Evolutionary conservation across 2,888 invertebrate species (phyloP), one percentile per base, ranked within the genome.

Genomic region (Scrobipalpa costella): DNA sequence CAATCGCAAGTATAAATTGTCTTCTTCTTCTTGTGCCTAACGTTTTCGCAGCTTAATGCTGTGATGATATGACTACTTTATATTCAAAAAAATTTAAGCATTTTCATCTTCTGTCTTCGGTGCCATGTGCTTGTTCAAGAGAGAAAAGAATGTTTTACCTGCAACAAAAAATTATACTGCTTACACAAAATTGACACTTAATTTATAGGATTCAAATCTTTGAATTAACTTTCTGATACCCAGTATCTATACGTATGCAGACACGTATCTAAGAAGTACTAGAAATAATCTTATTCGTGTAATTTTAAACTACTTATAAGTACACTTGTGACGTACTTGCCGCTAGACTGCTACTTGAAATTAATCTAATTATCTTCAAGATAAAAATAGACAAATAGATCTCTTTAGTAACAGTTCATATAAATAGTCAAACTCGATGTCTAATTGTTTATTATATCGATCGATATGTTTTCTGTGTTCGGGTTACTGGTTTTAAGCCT

Each of bases 401-500:
- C 59, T 57, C 49, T 59, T 52, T 1, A 21, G 9, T 21, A 21
- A n/a, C 15, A 47, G 19, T 47, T 57, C 47, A 57, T 64, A 64
- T 64, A 64, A 61, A 64, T 64, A 61, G 47, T 57, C 36, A 47
- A 47, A 61, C 15, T 9, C 2, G 58, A 19, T 44, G 6, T 15
- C 44, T 44, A 11, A 3, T 52, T 21, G 5, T 13, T 11, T 52
- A 52, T 19, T 47, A 47, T 44, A 47, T n/a, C 36, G 21, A 21
- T 21, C 50, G 27, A 5, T 55, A 76, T 72, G 75, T 65, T 65
- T 66, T 57, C 58, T 2, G 19, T 63, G 17, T 17, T 73, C 13
- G 27, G 69, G 6, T 17, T 77, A 7, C 67, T 76, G 61, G 66
- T 66, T 38, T 8, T 71, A 8, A 59, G 72, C 57, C 47, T 79